Evolutionary conservation across 1,140 invertebrate genomes (phyloP).

Genomic region (Spodoptera frugiperda): DNA sequence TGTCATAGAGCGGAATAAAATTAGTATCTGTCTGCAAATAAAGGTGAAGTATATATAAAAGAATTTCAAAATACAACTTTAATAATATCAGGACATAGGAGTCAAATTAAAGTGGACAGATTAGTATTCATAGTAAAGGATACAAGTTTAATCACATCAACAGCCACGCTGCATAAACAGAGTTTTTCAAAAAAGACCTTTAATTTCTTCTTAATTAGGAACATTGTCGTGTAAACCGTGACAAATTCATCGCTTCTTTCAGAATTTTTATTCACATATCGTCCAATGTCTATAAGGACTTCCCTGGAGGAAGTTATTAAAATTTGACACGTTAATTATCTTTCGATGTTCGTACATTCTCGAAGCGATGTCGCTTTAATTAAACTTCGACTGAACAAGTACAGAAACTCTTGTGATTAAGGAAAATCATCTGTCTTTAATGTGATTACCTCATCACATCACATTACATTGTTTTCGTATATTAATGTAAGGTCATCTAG

Average conservation of each 20-base stretch:
- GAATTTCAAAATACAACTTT: too few relatives aligned
- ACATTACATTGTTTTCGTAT: neutral
- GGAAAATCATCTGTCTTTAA: conserved; percentile 7
- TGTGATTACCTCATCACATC: neutral
- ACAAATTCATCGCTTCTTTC: neutral
- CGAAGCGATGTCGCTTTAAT: neutral
- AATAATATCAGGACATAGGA: too few relatives aligned
- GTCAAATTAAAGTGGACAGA: too few relatives aligned
- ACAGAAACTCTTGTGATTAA: neutral
- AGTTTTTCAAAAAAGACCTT: too few relatives aligned
- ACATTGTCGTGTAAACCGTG: neutral
- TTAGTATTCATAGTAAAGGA: too few relatives aligned
- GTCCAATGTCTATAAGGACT: neutral
- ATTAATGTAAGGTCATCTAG: neutral
- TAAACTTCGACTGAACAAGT: conserved; percentile 2
- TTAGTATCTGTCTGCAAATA: too few relatives aligned
- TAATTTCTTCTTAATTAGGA: neutral
- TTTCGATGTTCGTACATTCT: conserved; percentile 22
- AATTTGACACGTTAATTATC: conserved; percentile 44
- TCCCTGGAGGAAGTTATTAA: conserved; percentile 39
- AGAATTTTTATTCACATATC: neutral
- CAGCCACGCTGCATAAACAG: too few relatives aligned
- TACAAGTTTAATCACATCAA: too few relatives aligned
- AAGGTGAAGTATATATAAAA: too few relatives aligned
- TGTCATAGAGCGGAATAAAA: too few relatives aligned